Evolutionary conservation across 2,113 vertebrate species (phyloP).

Genomic region (Pipra filicauda): DNA sequence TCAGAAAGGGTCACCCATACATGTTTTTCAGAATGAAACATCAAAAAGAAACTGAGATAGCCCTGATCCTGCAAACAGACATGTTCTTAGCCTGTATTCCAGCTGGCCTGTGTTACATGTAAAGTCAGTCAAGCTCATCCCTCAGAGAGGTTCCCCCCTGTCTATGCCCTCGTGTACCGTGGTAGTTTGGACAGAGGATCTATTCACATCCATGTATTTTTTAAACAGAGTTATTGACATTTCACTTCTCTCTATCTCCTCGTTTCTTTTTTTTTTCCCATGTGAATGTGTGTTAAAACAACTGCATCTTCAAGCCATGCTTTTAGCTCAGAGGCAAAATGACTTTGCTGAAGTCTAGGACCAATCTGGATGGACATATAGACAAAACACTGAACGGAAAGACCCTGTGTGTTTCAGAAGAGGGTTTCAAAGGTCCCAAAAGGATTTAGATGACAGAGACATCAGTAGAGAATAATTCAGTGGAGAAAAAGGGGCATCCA

Average conservation of each 20-base stretch:
- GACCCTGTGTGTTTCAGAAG: not conserved
- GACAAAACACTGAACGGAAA: not conserved
- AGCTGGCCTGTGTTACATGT: not conserved
- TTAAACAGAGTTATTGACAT: not conserved
- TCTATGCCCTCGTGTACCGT: not conserved
- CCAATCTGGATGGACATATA: not conserved
- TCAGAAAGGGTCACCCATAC: not conserved
- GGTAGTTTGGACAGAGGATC: not conserved
- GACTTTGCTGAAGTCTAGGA: not conserved
- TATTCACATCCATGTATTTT: not conserved
- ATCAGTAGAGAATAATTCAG: not conserved
- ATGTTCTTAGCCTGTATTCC: not conserved
- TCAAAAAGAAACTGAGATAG: not conserved
- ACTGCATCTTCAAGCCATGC: not conserved
- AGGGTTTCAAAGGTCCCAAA: not conserved
- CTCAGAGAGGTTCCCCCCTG: not conserved
- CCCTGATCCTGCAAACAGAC: not conserved
- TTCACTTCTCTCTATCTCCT: not conserved
- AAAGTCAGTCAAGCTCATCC: not conserved
- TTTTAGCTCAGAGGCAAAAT: not conserved
- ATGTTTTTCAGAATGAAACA: not conserved
- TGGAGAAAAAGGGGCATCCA: not conserved
- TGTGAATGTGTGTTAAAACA: not conserved
- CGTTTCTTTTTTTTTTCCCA: not conserved
- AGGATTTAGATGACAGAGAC: not conserved